Percentiles rank a stretch among this genome's conserved stretches.
Evolutionary conservation across 1,140 invertebrate genomes (phyloP).

Genomic region (Conopomorpha cramerella): DNA sequence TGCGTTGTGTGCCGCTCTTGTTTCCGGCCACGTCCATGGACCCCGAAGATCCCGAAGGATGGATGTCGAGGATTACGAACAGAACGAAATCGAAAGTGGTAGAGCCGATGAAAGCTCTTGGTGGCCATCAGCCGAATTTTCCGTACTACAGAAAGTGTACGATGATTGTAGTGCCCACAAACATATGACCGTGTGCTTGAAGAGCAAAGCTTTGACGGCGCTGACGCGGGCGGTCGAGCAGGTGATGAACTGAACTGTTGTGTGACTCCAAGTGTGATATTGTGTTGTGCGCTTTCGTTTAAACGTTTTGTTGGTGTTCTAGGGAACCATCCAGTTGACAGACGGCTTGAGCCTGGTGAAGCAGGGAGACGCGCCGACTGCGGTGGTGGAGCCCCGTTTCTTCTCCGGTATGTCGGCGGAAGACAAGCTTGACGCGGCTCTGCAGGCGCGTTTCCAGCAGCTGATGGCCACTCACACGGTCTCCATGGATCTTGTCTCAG

Average conservation of each 20-base stretch:
- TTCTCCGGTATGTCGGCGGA: conserved; percentile 51
- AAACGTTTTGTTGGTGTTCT: no score
- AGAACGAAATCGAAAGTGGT: conserved; percentile 52
- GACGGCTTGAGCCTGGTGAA: conserved; percentile 63
- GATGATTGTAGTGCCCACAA: conserved; percentile 64
- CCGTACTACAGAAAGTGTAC: conserved; percentile 61
- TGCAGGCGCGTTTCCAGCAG: conserved; percentile 52
- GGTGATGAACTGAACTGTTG: no score
- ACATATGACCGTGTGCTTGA: conserved; percentile 62
- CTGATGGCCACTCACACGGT: conserved; percentile 50
- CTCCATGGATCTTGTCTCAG: conserved; percentile 48
- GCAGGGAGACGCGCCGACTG: conserved; percentile 52
- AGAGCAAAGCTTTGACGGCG: conserved; percentile 62
- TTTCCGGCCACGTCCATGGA: conserved; percentile 37
- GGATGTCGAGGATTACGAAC: conserved; percentile 35
- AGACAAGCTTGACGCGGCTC: conserved; percentile 49
- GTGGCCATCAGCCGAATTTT: conserved; percentile 57
- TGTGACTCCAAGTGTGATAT: no score
- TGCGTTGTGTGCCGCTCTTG: conserved; percentile 37
- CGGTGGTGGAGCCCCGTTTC: conserved; percentile 47
- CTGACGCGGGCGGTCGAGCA: conserved; percentile 61
- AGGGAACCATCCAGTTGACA: conserved; percentile 62
- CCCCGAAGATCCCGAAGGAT: conserved; percentile 43
- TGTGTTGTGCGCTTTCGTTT: no score
- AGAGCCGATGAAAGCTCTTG: conserved; percentile 53